Conservation (phyloP, 2,797 vertebrate genomes). For the Sphenopsis melanotis region DNA sequence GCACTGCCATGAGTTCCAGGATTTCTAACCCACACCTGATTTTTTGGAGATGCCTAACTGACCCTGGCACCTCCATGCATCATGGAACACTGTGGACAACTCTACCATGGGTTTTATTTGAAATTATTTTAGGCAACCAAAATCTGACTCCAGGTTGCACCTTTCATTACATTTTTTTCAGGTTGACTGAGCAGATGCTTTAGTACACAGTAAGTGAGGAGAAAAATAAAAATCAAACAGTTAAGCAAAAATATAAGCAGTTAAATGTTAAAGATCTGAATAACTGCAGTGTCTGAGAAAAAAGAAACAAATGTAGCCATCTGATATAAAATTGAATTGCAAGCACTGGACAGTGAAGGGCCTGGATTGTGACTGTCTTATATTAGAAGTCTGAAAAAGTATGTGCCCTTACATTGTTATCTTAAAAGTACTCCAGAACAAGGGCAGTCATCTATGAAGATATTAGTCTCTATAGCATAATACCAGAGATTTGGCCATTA, state of each 20-base stretch:
- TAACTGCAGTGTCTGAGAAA: neutral
- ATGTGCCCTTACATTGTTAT: neutral
- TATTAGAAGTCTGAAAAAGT: neutral
- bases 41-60: neutral
- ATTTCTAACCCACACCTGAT: neutral
- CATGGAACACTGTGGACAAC: neutral
- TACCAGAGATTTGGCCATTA: slow-evolving; percentile 4
- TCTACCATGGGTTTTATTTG: neutral
- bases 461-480: neutral
- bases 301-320: neutral
- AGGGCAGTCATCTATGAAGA: neutral
- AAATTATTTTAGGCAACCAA: neutral
- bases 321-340: neutral
- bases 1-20: neutral
- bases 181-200: neutral
- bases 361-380: neutral
- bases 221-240: neutral
- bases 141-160: neutral
- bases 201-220: neutral
- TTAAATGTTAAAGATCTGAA: neutral
- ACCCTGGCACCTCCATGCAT: neutral
- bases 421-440: neutral
- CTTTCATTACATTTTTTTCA: neutral
- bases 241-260: neutral
- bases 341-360: neutral